Evolutionary conservation across 2,888 invertebrate species (phyloP), one percentile per base, ranked within the genome.

Genomic region (Tenthredo distinguenda): DNA sequence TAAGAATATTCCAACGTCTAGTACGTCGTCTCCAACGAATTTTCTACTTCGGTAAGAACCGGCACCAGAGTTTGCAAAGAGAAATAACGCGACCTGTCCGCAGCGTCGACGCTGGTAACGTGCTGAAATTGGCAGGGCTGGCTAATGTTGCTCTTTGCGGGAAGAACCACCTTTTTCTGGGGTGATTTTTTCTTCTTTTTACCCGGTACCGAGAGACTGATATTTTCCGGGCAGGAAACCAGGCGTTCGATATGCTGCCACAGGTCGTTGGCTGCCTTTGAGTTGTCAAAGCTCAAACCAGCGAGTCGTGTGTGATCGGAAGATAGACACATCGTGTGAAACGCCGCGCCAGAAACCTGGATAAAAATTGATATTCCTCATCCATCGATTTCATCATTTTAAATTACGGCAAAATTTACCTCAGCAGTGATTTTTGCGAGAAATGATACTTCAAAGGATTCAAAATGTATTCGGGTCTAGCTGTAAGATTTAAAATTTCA

Each of bases 71-170:
- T 96, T 91, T 96, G 96, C 89, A 97, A 94, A 65, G 96, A 96
- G 91, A 95, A 96, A 89, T 96, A 96, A 87, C 96, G 94, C 84
- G 95, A 94, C 87, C 95, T 95, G 90, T 97, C 97, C 85, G 95
- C 95, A 62, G 95, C 94, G 87, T 97, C 96, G 72, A 97, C 96
- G 89, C 96, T 96, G 82, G 97, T 97, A 87, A 98, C 96, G 92
- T 98, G 97, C 89, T 97, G 96, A 93, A 98, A 98, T 91, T 97
- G 97, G 92, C 97, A 97, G 0, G 98, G 98, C 92, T 96, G 96
- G 76, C 97, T 97, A 88, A 98, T 98, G 93, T 97, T 97, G 86
- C 96, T 96, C 93, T 98, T 98, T 79, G 96, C 96, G 31, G 97
- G 97, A 86, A 96, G 93, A 71, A 95, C 95, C 5, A 94, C 94